Conservation (phyloP, 1,140 invertebrate species). For the Scaptodrosophila lebanonensis region DNA sequence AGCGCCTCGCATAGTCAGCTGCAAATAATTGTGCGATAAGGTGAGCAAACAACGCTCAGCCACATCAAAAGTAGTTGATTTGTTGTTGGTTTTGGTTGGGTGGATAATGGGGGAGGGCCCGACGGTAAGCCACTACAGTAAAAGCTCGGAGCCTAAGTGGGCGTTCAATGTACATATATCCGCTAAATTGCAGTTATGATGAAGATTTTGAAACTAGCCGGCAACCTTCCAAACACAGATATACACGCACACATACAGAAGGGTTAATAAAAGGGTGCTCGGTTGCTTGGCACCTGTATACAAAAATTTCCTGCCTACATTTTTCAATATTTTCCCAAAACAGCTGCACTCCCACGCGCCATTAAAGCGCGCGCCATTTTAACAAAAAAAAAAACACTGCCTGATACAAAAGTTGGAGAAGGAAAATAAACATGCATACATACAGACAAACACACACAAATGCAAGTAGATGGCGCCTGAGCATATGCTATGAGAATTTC, state of each 20-base stretch:
- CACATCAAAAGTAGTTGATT: not conserved
- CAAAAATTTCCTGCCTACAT: constrained; percentile 1
- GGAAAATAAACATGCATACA: constrained; percentile 11
- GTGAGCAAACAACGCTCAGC: constrained; percentile 54
- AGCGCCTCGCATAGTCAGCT: constrained; percentile 48
- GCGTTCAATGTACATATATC: too few relatives aligned
- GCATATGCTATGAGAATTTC: constrained; percentile 58
- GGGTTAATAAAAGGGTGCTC: too few relatives aligned
- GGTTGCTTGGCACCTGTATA: constrained; percentile 14
- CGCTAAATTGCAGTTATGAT: too few relatives aligned
- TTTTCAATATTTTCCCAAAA: constrained; percentile 31
- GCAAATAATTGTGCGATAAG: constrained; percentile 69
- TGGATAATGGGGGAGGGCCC: too few relatives aligned
- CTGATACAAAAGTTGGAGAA: constrained; percentile 22
- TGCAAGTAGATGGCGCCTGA: constrained; percentile 52
- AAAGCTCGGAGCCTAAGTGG: too few relatives aligned
- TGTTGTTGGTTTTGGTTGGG: not conserved
- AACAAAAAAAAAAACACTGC: constrained; percentile 30
- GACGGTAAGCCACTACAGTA: too few relatives aligned
- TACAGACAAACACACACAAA: not conserved
- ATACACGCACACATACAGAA: too few relatives aligned
- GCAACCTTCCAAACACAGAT: not conserved
- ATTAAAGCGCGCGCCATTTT: constrained; percentile 36
- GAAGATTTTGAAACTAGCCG: too few relatives aligned
- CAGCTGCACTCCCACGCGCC: constrained; percentile 55